Evolutionary conservation across 2,797 vertebrate genomes (phyloP).

Genomic region (Syngnathus rostellatus): DNA sequence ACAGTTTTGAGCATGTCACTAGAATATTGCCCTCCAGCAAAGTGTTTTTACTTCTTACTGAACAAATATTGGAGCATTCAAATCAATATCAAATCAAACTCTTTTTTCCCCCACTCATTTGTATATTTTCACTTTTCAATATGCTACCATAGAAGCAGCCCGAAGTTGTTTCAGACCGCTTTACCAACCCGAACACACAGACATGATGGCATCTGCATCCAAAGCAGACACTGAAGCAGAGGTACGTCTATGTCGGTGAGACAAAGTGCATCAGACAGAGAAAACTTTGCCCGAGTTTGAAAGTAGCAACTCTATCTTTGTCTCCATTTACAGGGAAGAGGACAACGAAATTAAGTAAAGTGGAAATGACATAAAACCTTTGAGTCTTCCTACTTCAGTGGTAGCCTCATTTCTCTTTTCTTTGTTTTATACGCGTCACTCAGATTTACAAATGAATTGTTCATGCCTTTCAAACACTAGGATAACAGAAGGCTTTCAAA

Average conservation of each 20-base stretch:
- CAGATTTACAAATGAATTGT: background rate
- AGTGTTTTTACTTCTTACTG: too few species aligned
- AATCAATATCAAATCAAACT: too few species aligned
- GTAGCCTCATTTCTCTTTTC: background rate
- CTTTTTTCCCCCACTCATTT: background rate
- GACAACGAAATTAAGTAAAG: background rate
- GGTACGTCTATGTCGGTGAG: background rate
- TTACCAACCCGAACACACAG: background rate
- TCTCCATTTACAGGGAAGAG: background rate
- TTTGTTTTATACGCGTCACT: background rate
- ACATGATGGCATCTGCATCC: background rate
- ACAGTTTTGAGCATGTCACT: conserved; percentile 9
- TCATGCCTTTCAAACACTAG: background rate
- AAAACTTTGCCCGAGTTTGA: background rate
- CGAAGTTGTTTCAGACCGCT: background rate
- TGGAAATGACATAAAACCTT: background rate
- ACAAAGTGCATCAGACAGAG: background rate
- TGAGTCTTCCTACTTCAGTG: background rate
- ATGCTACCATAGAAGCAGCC: background rate
- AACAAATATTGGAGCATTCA: too few species aligned
- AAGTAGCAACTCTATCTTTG: background rate
- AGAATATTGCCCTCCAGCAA: too few species aligned
- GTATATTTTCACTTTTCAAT: background rate
- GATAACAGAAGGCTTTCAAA: background rate
- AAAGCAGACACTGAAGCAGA: background rate